phyloP scores from a whole-genome alignment of 2,888 invertebrate species.

The Spialia ferax region DNA sequence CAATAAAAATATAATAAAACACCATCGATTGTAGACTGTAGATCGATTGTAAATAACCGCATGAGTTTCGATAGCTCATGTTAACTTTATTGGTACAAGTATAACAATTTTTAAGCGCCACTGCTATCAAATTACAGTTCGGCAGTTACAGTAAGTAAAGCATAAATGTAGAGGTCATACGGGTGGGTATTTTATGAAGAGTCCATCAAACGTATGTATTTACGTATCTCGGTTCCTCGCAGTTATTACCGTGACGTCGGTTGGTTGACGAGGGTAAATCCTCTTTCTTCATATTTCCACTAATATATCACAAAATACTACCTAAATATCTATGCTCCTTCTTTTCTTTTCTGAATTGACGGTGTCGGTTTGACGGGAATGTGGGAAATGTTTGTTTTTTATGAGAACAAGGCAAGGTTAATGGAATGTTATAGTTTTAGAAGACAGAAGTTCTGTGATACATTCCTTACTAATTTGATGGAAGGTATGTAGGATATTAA shows the following conservation, averaged over 20 bases:
- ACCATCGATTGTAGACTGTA: too few relatives aligned
- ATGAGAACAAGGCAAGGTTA: not conserved
- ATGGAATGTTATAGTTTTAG: too few relatives aligned
- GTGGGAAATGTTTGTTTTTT: not conserved
- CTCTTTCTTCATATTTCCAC: conserved; percentile 74
- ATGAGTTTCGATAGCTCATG: too few relatives aligned
- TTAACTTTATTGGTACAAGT: too few relatives aligned
- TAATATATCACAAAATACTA: conserved; percentile 39
- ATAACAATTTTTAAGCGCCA: too few relatives aligned
- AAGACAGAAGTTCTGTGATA: too few relatives aligned
- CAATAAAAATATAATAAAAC: too few relatives aligned
- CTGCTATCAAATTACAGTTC: too few relatives aligned
- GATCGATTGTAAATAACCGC: too few relatives aligned
- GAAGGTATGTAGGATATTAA: too few relatives aligned
- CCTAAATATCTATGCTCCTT: not conserved
- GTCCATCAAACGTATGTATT: conserved; percentile 9
- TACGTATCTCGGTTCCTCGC: conserved; percentile 62
- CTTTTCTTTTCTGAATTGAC: conserved; percentile 5
- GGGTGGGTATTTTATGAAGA: not conserved
- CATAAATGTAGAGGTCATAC: not conserved
- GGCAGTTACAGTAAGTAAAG: not conserved
- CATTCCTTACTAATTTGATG: too few relatives aligned
- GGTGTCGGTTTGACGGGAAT: not conserved
- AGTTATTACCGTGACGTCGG: conserved; percentile 73
- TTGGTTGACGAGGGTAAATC: conserved; percentile 81